A percentile compares a stretch with the other conserved stretches of the same genome.
Evolutionary conservation across 2,888 invertebrate species (phyloP).

Genomic region (Pycnomerus fuliginosus): DNA sequence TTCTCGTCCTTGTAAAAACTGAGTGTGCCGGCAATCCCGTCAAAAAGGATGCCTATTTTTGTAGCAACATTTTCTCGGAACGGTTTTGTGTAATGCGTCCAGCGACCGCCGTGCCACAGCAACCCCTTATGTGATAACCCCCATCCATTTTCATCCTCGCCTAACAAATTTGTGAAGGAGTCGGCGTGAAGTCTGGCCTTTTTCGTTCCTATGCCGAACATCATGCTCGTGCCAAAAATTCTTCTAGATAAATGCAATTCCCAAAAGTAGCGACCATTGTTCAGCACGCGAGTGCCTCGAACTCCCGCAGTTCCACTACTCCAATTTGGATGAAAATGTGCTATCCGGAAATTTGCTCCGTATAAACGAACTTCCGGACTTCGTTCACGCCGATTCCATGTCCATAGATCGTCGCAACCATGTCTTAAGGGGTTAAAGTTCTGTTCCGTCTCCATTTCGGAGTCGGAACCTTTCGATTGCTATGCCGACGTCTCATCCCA

Average conservation of each 20-base stretch:
- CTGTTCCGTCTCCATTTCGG: slow-evolving; percentile 32
- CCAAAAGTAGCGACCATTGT: slow-evolving; percentile 66
- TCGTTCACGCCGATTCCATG: slow-evolving; percentile 63
- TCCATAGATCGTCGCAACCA: slow-evolving; percentile 68
- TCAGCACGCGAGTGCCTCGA: slow-evolving; percentile 64
- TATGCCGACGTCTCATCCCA: slow-evolving; percentile 31
- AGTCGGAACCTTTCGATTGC: slow-evolving; percentile 28
- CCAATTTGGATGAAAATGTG: slow-evolving; percentile 75
- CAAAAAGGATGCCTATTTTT: slow-evolving; percentile 66
- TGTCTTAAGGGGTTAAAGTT: slow-evolving; percentile 44
- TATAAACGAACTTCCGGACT: slow-evolving; percentile 61
- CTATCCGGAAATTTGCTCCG: slow-evolving; percentile 58
- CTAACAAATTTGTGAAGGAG: slow-evolving; percentile 68
- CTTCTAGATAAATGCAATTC: slow-evolving; percentile 61
- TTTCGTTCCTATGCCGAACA: slow-evolving; percentile 66
- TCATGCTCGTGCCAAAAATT: slow-evolving; percentile 73
- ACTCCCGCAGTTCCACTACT: slow-evolving; percentile 73
- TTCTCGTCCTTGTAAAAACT: slow-evolving; percentile 71
- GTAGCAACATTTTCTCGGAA: slow-evolving; percentile 70
- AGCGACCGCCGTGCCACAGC: slow-evolving; percentile 66
- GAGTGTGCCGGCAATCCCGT: slow-evolving; percentile 67
- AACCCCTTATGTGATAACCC: slow-evolving; percentile 72
- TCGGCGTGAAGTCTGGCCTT: slow-evolving; percentile 61
- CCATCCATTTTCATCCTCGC: slow-evolving; percentile 71
- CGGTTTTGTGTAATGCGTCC: slow-evolving; percentile 64